A percentile compares a stretch with the other conserved stretches of the same genome.
Conservation (phyloP, 2,888 invertebrate species). For the Eurytoma californica region DNA sequence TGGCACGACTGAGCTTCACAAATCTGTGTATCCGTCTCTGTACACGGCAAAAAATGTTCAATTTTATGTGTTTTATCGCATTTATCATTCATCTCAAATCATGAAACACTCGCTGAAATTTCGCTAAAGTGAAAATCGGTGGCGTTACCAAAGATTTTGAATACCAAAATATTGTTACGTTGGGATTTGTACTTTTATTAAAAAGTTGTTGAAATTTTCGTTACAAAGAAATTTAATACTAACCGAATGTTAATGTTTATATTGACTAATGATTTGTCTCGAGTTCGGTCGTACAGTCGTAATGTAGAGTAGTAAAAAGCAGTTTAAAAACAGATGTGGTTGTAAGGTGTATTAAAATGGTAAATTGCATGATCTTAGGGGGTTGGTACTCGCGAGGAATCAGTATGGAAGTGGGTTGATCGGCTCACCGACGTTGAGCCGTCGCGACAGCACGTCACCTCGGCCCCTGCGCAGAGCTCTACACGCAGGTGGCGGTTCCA, state of each 20-base stretch:
- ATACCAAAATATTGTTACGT: background rate
- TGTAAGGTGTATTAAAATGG: conserved; percentile 26
- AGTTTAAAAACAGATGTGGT: background rate
- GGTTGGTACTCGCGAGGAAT: conserved; percentile 71
- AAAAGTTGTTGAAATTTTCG: background rate
- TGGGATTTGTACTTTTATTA: background rate
- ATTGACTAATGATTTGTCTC: conserved; percentile 28
- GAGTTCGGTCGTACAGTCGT: conserved; percentile 20
- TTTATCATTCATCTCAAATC: conserved; percentile 16
- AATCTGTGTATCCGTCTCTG: conserved; percentile 49
- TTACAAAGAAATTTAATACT: too few relatives aligned
- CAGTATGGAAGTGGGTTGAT: conserved; percentile 66
- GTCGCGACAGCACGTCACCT: conserved; percentile 73
- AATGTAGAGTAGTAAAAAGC: background rate
- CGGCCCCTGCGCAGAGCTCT: conserved; percentile 71
- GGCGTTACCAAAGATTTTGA: too few relatives aligned
- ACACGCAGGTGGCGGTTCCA: conserved; percentile 73
- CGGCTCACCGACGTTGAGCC: conserved; percentile 71
- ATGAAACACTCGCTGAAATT: background rate
- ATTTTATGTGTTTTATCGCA: conserved; percentile 29
- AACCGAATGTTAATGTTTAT: background rate
- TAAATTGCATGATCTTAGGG: conserved; percentile 63
- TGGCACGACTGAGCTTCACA: conserved; percentile 47
- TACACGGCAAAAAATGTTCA: conserved; percentile 6
- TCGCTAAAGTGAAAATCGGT: too few relatives aligned